Evolutionary conservation across 2,113 vertebrate genomes (phyloP).

Genomic region (Piaya cayana): DNA sequence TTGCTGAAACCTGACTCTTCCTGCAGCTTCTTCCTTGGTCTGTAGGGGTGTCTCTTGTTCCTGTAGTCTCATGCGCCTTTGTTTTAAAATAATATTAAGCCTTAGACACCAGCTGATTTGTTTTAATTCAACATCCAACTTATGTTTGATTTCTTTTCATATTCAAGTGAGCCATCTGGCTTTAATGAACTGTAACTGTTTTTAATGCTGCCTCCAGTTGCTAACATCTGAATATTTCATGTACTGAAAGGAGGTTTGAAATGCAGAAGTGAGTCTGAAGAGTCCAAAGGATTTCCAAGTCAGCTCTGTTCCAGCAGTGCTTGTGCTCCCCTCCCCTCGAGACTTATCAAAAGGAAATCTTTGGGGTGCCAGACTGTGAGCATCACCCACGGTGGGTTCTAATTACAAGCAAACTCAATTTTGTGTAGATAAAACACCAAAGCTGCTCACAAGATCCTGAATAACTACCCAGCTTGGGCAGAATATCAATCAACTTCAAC

Average conservation of each 20-base stretch:
- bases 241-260: slow-evolving; percentile 50
- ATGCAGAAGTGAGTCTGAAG: slow-evolving; percentile 48
- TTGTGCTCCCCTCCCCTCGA: not conserved
- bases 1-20: not conserved
- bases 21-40: not conserved
- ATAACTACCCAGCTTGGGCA: slow-evolving; percentile 5
- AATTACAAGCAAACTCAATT: slow-evolving; percentile 27
- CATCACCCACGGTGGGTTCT: slow-evolving; percentile 1
- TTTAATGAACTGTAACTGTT: slow-evolving; percentile 70
- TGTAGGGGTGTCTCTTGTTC: not conserved
- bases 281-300: slow-evolving; percentile 42
- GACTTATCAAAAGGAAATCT: slow-evolving; percentile 37
- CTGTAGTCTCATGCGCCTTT: not conserved
- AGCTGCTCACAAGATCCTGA: slow-evolving; percentile 16
- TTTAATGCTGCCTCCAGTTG: slow-evolving; percentile 67
- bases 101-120: slow-evolving; percentile 56
- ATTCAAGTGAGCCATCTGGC: slow-evolving; percentile 69
- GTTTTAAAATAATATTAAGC: slow-evolving; percentile 50
- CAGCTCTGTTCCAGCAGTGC: slow-evolving; percentile 6
- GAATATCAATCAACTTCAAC: slow-evolving; percentile 32
- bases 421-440: slow-evolving; percentile 47
- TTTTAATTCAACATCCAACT: slow-evolving; percentile 62
- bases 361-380: slow-evolving; percentile 39
- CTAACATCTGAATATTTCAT: slow-evolving; percentile 64
- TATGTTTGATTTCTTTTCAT: slow-evolving; percentile 67